Evolutionary conservation across 2,113 vertebrate genomes (phyloP), one percentile per base, ranked within the genome.

Genomic region (Microcebus lehilahytsara): DNA sequence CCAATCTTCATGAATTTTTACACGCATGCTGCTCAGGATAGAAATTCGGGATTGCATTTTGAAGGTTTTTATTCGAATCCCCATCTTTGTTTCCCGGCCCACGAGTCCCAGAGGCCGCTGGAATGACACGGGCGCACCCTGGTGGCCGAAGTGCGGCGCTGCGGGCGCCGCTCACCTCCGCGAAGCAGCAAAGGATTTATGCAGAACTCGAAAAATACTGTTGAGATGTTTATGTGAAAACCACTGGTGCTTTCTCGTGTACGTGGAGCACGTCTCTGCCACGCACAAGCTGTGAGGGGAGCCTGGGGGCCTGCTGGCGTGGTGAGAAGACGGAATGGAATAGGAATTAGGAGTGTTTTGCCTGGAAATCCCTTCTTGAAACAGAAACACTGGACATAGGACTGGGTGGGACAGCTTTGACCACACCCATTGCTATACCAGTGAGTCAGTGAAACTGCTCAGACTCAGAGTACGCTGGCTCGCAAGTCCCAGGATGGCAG

Each of bases 1-100:
- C 86, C 86, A 91, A 72, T 89, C 97, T 91, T 97, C 96, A 91
- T 97, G 96, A 96, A 98, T 97, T 97, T 97, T 97, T 90, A 96
- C 96, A 96, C 40, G 88, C 97, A 86, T 71, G 96, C 95, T 96
- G 97, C 96, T 95, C 71, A 79, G 84, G 85, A 67, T 96, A 72
- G 81, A 92, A 88, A 97, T 94, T 80, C 51, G 30, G 66, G 34
- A 42, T 77, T 90, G 93, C 77, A 64, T 97, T 93, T 95, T 93
- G 80, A 92, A 96, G 81, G 81, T 67, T 97, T 96, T 96, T 95
- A 92, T 96, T 92, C 78, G 91, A 92, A 96, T 74, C 71, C 87
- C 23, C 90, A 81, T 83, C 96, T 98, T 97, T 98, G 97, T 98
- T 96, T 93, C 64, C 93, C 6, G 10, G 74, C 23, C 17, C 7